These are phyloP conservation scores for Notiomystis cincta DNA, from an alignment of 2,113 vertebrate species.

Conservation along the genomic window DNA sequence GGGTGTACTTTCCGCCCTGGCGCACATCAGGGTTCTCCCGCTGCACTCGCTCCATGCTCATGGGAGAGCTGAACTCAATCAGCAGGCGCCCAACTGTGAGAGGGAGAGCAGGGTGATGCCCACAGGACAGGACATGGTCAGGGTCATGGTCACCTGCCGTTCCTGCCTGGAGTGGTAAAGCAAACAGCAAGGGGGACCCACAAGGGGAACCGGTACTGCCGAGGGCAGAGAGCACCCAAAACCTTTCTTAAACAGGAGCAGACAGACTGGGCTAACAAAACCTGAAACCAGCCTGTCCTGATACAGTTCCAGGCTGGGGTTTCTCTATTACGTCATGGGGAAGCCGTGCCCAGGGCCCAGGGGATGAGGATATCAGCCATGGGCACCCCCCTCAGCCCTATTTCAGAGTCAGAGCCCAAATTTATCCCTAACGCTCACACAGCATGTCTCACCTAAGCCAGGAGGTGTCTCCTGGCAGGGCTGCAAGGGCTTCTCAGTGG, in stretches of 20 bases:
- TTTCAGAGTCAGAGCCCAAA: not conserved
- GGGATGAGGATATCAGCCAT: not conserved
- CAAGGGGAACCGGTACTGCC: not conserved
- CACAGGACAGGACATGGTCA: not conserved
- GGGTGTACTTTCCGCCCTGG: slow-evolving; percentile 88
- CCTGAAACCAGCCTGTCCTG: not conserved
- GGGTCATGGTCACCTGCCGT: not conserved
- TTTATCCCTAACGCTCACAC: accelerated
- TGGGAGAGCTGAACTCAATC: slow-evolving; percentile 95
- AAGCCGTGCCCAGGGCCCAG: not conserved
- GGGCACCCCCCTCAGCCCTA: not conserved
- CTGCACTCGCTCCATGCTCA: slow-evolving; percentile 97
- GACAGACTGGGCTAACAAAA: not conserved
- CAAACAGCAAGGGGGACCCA: not conserved
- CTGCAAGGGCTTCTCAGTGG: slow-evolving; percentile 82
- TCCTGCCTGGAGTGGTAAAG: not conserved
- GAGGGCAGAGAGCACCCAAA: not conserved
- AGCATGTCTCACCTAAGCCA: slow-evolving; percentile 81
- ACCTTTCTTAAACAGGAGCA: not conserved
- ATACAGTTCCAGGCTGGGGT: not conserved
- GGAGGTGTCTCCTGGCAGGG: slow-evolving; percentile 90
- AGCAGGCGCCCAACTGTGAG: slow-evolving; percentile 90
- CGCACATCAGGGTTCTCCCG: slow-evolving; percentile 94
- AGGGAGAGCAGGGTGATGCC: slow-evolving; percentile 18
- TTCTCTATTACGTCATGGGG: not conserved